Evolutionary conservation across 2,113 vertebrate species (phyloP).

Genomic region (Actinemys pallida): DNA sequence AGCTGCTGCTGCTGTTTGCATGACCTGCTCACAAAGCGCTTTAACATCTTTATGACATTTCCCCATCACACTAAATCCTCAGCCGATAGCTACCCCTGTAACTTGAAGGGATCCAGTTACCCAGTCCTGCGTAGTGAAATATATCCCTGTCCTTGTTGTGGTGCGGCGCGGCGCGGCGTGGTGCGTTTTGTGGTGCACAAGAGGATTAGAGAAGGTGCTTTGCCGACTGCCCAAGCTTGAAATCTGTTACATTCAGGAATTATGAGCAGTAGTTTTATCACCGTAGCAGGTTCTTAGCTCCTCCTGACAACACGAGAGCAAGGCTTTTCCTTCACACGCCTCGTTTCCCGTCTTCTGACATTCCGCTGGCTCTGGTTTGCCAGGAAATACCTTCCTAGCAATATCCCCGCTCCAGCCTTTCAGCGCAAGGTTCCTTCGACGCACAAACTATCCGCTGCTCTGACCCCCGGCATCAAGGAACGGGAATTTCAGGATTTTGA

Average conservation of each 20-base stretch:
- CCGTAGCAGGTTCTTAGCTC: fast-evolving
- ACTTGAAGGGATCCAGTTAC: constrained; percentile 4
- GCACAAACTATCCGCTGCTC: neutral
- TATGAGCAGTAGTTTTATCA: neutral
- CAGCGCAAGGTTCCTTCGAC: neutral
- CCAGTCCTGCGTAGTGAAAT: neutral
- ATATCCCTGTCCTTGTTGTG: neutral
- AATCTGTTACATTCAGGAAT: constrained; percentile 20
- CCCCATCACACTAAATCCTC: neutral
- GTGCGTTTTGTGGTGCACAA: neutral
- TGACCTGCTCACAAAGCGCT: neutral
- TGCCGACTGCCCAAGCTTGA: neutral
- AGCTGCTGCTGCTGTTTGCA: neutral
- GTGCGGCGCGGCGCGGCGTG: neutral
- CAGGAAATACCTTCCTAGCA: neutral
- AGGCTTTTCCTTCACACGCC: fast-evolving
- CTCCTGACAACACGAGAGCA: fast-evolving
- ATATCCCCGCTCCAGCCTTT: neutral
- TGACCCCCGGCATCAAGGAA: neutral
- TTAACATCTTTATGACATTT: constrained; percentile 8
- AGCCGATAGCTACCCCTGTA: neutral
- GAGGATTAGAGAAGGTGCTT: constrained; percentile 19
- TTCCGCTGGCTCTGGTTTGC: neutral
- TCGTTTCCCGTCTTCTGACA: neutral
- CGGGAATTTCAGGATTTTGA: neutral